Evolutionary conservation across 2,888 invertebrate species (phyloP).

Genomic region (Sialis fuliginosa): DNA sequence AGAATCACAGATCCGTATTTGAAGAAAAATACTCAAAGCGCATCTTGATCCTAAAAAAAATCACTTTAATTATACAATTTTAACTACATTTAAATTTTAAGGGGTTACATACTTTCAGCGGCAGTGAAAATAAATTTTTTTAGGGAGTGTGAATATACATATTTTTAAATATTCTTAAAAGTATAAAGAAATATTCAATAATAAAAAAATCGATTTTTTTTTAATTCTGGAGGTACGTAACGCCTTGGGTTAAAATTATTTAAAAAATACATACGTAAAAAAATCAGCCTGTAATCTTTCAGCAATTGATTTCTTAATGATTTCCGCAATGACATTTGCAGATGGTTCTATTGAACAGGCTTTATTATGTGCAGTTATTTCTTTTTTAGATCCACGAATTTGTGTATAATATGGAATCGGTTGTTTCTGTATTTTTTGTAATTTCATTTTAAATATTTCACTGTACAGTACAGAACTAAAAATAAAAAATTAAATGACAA

Average conservation of each 20-base stretch:
- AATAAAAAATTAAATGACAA: conserved; percentile 5
- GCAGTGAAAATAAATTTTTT: too few species aligned
- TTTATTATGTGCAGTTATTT: conserved; percentile 3
- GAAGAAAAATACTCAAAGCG: neutral
- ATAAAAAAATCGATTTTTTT: too few species aligned
- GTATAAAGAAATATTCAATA: too few species aligned
- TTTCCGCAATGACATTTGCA: neutral
- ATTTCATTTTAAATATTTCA: conserved; percentile 14
- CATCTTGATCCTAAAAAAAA: too few species aligned
- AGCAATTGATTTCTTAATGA: neutral
- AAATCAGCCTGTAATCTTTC: neutral
- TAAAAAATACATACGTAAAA: too few species aligned
- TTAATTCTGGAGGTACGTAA: too few species aligned
- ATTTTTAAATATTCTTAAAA: too few species aligned
- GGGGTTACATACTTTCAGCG: too few species aligned
- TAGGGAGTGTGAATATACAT: too few species aligned
- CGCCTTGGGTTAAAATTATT: too few species aligned
- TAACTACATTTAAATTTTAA: too few species aligned
- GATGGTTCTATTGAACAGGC: neutral
- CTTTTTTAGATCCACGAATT: conserved; percentile 12
- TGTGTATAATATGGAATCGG: conserved; percentile 17
- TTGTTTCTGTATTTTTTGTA: conserved; percentile 10
- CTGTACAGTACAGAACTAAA: conserved; percentile 23
- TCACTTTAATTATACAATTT: too few species aligned
- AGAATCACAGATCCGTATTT: conserved; percentile 36